A percentile compares a stretch with the other conserved stretches of the same genome.
Evolutionary conservation across 2,888 invertebrate genomes (phyloP).

Genomic region (Synergus japonicus): DNA sequence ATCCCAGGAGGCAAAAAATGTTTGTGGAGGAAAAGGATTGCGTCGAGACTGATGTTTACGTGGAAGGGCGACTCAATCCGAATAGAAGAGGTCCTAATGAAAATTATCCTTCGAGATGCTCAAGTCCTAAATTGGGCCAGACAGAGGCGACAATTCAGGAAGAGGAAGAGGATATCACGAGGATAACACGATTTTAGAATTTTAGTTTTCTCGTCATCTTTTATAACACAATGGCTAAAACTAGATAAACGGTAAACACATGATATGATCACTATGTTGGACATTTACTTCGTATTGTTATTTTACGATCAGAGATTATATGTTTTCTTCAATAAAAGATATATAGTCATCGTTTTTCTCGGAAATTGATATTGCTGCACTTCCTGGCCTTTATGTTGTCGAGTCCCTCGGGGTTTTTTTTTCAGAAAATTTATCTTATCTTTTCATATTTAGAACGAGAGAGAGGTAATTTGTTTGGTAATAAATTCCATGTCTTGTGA

Average conservation of each 20-base stretch:
- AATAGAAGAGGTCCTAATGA: constrained; percentile 65
- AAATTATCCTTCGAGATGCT: constrained; percentile 66
- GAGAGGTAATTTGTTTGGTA: not conserved
- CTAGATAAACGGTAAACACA: not conserved
- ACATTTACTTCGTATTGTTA: not conserved
- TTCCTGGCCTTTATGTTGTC: not conserved
- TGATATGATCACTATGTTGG: not conserved
- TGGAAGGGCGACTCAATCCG: constrained; percentile 64
- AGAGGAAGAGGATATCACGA: constrained; percentile 58
- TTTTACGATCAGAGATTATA: not conserved
- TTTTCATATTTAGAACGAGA: not conserved
- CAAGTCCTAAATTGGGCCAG: constrained; percentile 67
- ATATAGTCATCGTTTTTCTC: constrained; percentile 3
- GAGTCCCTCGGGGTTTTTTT: not conserved
- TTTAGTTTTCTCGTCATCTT: not conserved
- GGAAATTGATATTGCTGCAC: not conserved
- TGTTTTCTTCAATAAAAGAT: constrained; percentile 8
- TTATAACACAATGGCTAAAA: not conserved
- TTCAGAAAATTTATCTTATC: constrained; percentile 2
- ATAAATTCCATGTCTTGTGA: not conserved
- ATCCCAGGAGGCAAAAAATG: constrained; percentile 47
- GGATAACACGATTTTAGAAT: constrained; percentile 51
- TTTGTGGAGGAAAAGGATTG: constrained; percentile 58
- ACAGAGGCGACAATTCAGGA: constrained; percentile 70
- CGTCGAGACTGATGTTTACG: constrained; percentile 69